Conservation (phyloP, 2,113 vertebrate genomes). For the Neotoma lepida region DNA sequence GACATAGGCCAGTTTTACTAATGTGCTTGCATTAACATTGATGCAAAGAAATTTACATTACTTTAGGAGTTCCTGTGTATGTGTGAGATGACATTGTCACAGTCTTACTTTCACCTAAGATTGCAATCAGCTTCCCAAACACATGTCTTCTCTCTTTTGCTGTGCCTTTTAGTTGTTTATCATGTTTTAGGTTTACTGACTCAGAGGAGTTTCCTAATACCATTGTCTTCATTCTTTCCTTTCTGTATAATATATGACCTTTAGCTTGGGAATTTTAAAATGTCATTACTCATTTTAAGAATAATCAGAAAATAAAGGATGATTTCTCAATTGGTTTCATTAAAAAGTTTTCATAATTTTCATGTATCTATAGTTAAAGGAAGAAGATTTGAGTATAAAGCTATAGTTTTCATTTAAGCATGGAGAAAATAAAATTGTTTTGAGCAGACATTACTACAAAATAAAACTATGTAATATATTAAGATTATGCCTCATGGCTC, state of each 20-base stretch:
- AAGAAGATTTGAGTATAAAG: background rate
- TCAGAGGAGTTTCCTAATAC: conserved; percentile 29
- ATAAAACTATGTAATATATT: background rate
- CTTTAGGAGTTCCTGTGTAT: background rate
- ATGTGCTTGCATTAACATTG: background rate
- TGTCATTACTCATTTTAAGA: conserved; percentile 43
- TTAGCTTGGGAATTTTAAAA: conserved; percentile 35
- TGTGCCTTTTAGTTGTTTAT: background rate
- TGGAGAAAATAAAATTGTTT: background rate
- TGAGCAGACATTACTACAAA: background rate
- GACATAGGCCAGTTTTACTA: conserved; percentile 1
- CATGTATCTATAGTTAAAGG: background rate
- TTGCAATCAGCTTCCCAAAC: background rate
- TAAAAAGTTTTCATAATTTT: background rate
- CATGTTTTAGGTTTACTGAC: conserved; percentile 20
- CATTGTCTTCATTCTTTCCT: conserved; percentile 38
- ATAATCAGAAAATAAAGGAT: background rate
- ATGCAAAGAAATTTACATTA: background rate
- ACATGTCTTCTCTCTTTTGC: background rate
- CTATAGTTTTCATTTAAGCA: background rate
- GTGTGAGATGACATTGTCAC: background rate
- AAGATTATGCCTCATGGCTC: background rate
- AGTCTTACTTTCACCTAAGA: background rate
- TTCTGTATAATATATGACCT: background rate
- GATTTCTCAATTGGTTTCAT: conserved; percentile 47